Conservation (phyloP, 2,797 vertebrate genomes). For the Hypotaenidia philippensis region DNA sequence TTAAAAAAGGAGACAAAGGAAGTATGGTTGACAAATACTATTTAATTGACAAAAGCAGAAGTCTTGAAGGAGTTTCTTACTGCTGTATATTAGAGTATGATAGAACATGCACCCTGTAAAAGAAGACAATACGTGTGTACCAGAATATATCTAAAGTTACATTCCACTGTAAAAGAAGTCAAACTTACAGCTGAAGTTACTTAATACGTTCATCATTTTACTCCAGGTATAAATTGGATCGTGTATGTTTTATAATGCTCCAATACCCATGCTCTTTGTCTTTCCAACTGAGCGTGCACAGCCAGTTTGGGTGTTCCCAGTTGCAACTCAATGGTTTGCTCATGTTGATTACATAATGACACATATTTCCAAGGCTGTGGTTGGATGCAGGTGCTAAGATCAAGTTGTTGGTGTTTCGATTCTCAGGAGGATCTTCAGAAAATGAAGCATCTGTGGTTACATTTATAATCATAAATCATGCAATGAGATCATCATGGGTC, state of each 20-base stretch:
- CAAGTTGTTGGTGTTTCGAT: slow-evolving; percentile 17
- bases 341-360: slow-evolving; percentile 65
- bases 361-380: slow-evolving; percentile 48
- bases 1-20: not conserved
- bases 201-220: not conserved
- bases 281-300: not conserved
- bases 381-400: slow-evolving; percentile 56
- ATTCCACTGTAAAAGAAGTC: not conserved
- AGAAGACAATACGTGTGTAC: not conserved
- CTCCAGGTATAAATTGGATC: not conserved
- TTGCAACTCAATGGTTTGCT: slow-evolving; percentile 40
- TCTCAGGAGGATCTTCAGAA: slow-evolving; percentile 48
- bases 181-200: not conserved
- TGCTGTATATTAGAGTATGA: not conserved
- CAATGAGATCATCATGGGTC: slow-evolving; percentile 8
- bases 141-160: not conserved
- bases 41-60: not conserved
- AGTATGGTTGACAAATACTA: not conserved
- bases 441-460: slow-evolving; percentile 24
- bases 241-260: not conserved
- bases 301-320: slow-evolving; percentile 66
- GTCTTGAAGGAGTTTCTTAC: not conserved
- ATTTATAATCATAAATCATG: slow-evolving; percentile 28
- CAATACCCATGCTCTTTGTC: not conserved
- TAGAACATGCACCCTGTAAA: not conserved